Evolutionary conservation across 1,140 invertebrate genomes (phyloP).

Genomic region (Brachionus asplanchnoidis): DNA sequence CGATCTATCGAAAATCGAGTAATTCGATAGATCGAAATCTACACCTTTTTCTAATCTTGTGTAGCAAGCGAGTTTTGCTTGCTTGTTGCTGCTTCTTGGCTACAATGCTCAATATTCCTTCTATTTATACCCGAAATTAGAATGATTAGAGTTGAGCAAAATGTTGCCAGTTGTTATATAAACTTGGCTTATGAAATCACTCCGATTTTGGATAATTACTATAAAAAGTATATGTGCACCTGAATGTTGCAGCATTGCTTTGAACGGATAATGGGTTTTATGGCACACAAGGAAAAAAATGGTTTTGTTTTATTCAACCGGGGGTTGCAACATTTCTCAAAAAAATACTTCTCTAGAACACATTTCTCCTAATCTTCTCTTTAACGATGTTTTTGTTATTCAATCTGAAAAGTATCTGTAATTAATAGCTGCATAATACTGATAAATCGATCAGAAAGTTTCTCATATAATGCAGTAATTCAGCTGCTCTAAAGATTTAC

Average conservation of each 20-base stretch:
- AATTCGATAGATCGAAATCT: not conserved
- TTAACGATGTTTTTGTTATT: not conserved
- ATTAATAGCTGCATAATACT: not conserved
- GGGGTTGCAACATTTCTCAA: not conserved
- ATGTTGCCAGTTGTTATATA: not conserved
- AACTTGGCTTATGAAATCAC: not conserved
- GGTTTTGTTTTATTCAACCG: not conserved
- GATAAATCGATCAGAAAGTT: not conserved
- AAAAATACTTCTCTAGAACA: no score
- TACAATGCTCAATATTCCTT: not conserved
- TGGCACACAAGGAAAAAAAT: not conserved
- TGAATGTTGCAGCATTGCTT: not conserved
- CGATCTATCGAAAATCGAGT: not conserved
- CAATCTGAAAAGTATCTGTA: not conserved
- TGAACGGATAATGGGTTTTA: not conserved
- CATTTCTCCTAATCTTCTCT: no score
- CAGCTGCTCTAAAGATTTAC: not conserved
- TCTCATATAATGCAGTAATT: not conserved
- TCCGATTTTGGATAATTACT: not conserved
- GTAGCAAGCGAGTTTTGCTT: not conserved
- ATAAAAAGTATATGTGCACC: not conserved
- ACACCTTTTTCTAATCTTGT: not conserved
- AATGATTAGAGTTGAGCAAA: not conserved
- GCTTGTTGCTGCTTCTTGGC: not conserved
- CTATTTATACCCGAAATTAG: not conserved